These are phyloP conservation scores for Heliocidaris tuberculata DNA, from an alignment of 35 echinoderm and acorn worm genomes.

Conservation along the genomic window DNA sequence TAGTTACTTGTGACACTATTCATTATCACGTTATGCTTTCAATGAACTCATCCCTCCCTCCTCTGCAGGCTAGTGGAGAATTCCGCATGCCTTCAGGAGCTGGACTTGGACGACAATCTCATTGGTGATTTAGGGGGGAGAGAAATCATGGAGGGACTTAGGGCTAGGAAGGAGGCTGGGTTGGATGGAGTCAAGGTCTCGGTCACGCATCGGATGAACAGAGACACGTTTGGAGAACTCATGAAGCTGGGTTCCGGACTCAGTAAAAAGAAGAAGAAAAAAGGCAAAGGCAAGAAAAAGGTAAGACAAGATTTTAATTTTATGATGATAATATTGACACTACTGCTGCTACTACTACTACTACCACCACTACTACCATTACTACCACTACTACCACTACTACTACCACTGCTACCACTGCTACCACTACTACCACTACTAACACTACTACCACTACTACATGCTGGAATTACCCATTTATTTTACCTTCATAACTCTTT, in stretches of 20 bases:
- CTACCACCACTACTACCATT: too few relatives aligned
- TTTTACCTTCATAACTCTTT: too few relatives aligned
- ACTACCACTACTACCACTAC: too few relatives aligned
- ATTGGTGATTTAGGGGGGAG: slow-evolving; percentile 92
- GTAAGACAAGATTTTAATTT: not conserved
- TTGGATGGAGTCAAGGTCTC: slow-evolving; percentile 79
- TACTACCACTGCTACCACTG: too few relatives aligned
- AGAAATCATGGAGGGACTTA: slow-evolving; percentile 87
- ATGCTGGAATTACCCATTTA: too few relatives aligned
- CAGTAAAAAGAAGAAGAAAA: slow-evolving; percentile 99
- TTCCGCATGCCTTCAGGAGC: slow-evolving; percentile 88
- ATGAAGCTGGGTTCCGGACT: slow-evolving; percentile 89
- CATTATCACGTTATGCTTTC: not conserved
- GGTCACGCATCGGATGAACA: slow-evolving; percentile 89
- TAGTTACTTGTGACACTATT: too few relatives aligned
- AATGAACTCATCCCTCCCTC: not conserved
- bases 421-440: too few relatives aligned
- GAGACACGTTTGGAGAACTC: slow-evolving; percentile 79
- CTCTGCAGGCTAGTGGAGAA: slow-evolving; percentile 73
- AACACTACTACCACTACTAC: too few relatives aligned
- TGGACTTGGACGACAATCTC: slow-evolving; percentile 94
- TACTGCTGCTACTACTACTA: too few relatives aligned
- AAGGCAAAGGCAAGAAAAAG: slow-evolving; percentile 91
- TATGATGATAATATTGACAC: too few relatives aligned
- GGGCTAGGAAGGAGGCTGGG: slow-evolving; percentile 63